phyloP scores from a whole-genome alignment of 2,797 vertebrate genomes.

The Sphenodon punctatus region DNA sequence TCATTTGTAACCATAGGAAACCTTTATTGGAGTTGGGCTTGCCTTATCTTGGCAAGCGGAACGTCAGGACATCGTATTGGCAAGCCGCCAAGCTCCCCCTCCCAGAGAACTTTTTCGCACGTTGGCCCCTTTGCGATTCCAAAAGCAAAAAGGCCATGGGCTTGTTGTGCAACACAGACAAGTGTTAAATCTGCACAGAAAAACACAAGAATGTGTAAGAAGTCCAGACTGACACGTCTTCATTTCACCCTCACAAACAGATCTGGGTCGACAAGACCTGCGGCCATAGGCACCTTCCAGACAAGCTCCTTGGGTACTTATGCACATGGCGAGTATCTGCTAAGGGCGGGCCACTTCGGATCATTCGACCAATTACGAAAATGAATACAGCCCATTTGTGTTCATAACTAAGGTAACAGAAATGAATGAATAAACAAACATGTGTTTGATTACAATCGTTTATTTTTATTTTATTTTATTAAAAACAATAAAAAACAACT shows the following conservation, averaged over 20 bases:
- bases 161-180: background rate
- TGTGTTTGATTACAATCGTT: too few species aligned
- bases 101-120: background rate
- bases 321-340: too few species aligned
- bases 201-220: background rate
- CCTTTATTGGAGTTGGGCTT: background rate
- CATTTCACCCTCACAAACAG: rapidly evolving
- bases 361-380: too few species aligned
- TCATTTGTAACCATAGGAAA: background rate
- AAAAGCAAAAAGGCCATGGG: conserved; percentile 10
- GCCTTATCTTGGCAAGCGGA: conserved; percentile 17
- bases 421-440: too few species aligned
- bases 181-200: rapidly evolving
- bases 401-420: too few species aligned
- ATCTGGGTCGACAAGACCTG: background rate
- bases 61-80: background rate
- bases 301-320: too few species aligned
- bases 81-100: background rate
- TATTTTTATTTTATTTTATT: too few species aligned
- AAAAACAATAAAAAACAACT: too few species aligned
- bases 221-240: background rate
- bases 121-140: background rate
- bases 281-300: too few species aligned
- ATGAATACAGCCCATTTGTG: too few species aligned
- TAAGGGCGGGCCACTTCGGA: too few species aligned